Evolutionary conservation across 2,113 vertebrate species (phyloP), one percentile per base, ranked within the genome.

Genomic region (Procapra przewalskii): DNA sequence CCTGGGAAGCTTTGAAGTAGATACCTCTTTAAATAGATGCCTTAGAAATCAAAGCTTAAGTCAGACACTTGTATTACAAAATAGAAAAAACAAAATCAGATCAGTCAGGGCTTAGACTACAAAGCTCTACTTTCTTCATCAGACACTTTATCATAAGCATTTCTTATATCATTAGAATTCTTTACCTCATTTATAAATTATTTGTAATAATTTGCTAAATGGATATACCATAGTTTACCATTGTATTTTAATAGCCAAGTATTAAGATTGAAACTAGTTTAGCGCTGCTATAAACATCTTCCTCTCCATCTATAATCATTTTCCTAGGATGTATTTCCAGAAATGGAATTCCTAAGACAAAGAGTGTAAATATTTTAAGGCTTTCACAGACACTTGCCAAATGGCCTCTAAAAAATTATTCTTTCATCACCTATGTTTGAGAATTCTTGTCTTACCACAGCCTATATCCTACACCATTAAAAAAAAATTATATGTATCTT

Each of bases 301-400:
- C 36, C 10, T 86, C 59, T 82, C 82, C 40, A 60, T 79, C 90
- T 71, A 62, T 16, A 52, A 45, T 43, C 27, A 2, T 90, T 95
- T 95, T 80, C 92, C 62, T 15, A 95, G 54, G 50, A 23, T 75
- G 5, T 64, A 33, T 62, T 81, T 82, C 84, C 92, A 96, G 88
- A 96, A 94, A 83, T 59, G 43, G 45, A 91, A 85, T 52, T 94
- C 90, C 85, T 90, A 75, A 94, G 75, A 97, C 54, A 87, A 96
- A 98, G 83, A 91, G 2, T 45, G 80, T 83, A 96, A 83, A 83
- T 67, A 86, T 91, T 52, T 92, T 95, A 92, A 90, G 81, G 48
- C 45, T 92, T 85, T 84, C 62, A 55, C 12, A 93, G 54, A 59
- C 40, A 91, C 62, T 79, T 71, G 71, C 48, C 91, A 96, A 94